Conservation (phyloP, 2,797 vertebrate genomes). For the Argyrosomus regius region DNA sequence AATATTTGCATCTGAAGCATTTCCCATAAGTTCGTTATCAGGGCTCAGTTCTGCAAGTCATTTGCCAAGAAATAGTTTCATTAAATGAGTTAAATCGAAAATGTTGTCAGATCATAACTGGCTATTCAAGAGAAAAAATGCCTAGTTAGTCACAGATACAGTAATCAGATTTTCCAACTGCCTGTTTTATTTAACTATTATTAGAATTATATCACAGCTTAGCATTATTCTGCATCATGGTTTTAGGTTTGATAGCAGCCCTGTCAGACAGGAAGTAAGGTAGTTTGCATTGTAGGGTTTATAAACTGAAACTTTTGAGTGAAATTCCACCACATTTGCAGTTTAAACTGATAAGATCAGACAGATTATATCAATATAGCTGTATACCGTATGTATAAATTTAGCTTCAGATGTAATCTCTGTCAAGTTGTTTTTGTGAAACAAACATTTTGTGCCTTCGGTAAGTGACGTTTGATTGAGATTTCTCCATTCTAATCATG, state of each 20-base stretch:
- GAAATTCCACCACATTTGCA: slow-evolving; percentile 14
- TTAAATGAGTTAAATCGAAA: neutral
- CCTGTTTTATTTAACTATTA: neutral
- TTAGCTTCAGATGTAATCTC: slow-evolving; percentile 3
- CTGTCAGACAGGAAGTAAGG: neutral
- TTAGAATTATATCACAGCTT: neutral
- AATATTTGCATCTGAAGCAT: neutral
- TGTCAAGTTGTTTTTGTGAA: slow-evolving; percentile 22
- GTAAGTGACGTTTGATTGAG: slow-evolving; percentile 50
- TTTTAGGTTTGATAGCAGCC: neutral
- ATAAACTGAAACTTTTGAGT: slow-evolving; percentile 31
- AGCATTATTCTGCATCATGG: neutral
- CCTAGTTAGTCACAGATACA: neutral
- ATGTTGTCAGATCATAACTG: slow-evolving; percentile 13
- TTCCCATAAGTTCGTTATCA: neutral
- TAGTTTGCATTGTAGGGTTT: neutral
- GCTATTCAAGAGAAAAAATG: neutral
- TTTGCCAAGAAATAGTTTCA: neutral
- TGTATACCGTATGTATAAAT: neutral
- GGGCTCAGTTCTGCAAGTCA: neutral
- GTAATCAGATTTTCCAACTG: slow-evolving; percentile 3
- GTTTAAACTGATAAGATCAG: neutral
- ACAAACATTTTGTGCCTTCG: slow-evolving; percentile 8
- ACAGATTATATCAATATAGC: neutral
- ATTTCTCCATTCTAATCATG: slow-evolving; percentile 54